Base-by-base conservation (phyloP, 2,797 vertebrate genomes). In the Dipus sagitta region DNA sequence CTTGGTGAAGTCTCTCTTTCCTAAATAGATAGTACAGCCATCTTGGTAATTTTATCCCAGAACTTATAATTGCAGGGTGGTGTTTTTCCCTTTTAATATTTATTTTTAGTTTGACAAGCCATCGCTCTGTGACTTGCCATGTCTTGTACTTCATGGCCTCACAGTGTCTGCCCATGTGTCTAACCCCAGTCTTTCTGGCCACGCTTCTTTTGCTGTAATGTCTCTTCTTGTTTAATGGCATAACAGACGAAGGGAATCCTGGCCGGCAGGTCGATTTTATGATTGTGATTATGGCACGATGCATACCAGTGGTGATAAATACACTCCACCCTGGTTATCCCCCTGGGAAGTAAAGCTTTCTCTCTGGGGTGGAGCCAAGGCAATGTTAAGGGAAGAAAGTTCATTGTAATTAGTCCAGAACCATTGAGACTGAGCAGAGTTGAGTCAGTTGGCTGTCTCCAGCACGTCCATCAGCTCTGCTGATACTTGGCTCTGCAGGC, bases 21-120 rank as follows among this genome's bases (percentile, higher is more conserved):
- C 97, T 96, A 97, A 97, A 96, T 96, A 97, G 97, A 97, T 98
- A 97, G 97, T 94, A 90, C 95, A 97, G 97, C 98, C 97, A 97
- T 97, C 93, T 98, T 97, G 96, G 97, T 98, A 98, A 97, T 96
- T 97, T 97, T 97, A 98, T 96, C 97, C 93, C 88, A 72, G 95
- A 97, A 97, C 97, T 98, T 98, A 96, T 98, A 96, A 96, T 96
- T 97, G 96, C 96, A 93, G 95, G 88, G 78, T n/a, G 86, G 84
- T 89, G 88, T 78, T 97, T 98, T 98, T 91, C 96, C 92, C 78
- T 96, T 95, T 91, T 76, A 92, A 92, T 98, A 97, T 95, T 98
- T 98, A 97, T 98, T 98, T 98, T 98, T 97, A 97, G 97, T 97
- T 97, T 96, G 97, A 96, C 96, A 93, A 98, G 97, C 95, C 93